Evolutionary conservation across 2,113 vertebrate genomes (phyloP).

Genomic region (Pluvianellus socialis): DNA sequence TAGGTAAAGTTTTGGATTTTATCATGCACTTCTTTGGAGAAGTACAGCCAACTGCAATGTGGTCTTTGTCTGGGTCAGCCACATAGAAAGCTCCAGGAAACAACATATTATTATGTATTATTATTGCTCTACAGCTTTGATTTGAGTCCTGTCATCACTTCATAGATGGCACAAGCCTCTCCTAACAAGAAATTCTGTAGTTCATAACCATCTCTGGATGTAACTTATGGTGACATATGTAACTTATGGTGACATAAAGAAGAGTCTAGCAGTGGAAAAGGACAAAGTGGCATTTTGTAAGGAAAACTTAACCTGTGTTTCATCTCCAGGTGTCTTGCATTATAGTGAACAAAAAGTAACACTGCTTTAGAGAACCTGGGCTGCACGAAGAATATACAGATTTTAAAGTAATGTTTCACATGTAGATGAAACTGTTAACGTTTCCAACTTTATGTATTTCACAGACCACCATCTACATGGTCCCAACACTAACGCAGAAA

Average conservation of each 20-base stretch:
- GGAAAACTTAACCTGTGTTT: not conserved
- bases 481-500: not conserved
- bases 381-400: not conserved
- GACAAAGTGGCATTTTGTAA: not conserved
- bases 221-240: not conserved
- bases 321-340: not conserved
- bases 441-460: not conserved
- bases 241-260: not conserved
- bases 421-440: not conserved
- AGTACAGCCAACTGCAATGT: not conserved
- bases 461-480: not conserved
- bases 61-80: not conserved
- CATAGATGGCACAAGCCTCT: not conserved
- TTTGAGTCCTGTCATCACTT: not conserved
- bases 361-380: not conserved
- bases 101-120: not conserved
- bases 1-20: not conserved
- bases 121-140: not conserved
- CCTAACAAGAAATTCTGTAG: not conserved
- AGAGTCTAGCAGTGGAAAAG: not conserved
- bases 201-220: not conserved
- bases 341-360: not conserved
- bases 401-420: not conserved
- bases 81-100: not conserved
- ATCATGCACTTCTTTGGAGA: not conserved